These are phyloP conservation scores for Cepaea nemoralis DNA, from an alignment of 1,140 invertebrate species.

Conservation along the genomic window DNA sequence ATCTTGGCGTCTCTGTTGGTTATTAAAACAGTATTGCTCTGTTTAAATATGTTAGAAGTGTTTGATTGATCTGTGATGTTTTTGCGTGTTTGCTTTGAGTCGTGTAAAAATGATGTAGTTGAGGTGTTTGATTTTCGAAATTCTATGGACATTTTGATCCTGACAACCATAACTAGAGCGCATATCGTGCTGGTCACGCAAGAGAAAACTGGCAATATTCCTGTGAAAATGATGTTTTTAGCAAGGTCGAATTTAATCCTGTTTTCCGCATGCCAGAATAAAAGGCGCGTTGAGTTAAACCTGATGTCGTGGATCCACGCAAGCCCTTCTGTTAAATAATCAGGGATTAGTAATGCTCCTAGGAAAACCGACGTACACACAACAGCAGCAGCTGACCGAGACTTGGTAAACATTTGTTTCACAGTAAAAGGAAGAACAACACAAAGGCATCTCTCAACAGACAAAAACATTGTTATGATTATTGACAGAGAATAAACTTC, in stretches of 20 bases:
- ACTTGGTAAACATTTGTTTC: neutral
- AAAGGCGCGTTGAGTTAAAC: neutral
- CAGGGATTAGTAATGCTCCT: neutral
- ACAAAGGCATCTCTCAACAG: neutral
- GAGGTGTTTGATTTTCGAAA: neutral
- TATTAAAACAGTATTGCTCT: too few relatives aligned
- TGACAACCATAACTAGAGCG: conserved; percentile 1
- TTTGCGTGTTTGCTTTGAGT: neutral
- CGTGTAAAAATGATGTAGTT: neutral
- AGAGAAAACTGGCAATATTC: neutral
- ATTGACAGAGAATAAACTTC: neutral
- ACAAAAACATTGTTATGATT: neutral
- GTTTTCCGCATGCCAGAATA: neutral
- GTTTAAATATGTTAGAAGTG: neutral
- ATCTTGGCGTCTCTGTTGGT: neutral
- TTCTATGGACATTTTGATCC: neutral
- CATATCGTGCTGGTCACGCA: neutral
- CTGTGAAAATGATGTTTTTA: neutral
- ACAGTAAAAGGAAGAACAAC: neutral
- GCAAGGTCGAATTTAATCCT: neutral
- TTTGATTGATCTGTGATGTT: neutral
- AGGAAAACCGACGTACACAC: neutral
- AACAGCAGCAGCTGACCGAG: neutral
- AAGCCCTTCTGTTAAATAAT: neutral
- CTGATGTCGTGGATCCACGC: neutral